These are phyloP conservation scores for Leucosticte australis DNA, from an alignment of 2,113 vertebrate species.

Conservation along the genomic window DNA sequence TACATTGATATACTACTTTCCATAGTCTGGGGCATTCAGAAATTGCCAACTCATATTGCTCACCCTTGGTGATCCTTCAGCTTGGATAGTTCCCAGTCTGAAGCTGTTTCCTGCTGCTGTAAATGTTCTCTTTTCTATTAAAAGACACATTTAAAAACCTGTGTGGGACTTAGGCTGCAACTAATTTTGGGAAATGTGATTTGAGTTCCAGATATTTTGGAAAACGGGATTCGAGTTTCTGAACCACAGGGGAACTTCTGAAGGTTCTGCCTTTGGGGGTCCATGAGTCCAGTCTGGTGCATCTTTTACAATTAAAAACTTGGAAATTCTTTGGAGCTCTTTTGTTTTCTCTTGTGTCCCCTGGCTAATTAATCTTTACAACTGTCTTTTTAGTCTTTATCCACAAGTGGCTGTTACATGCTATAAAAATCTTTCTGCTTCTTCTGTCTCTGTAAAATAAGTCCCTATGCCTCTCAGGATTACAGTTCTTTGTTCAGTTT, in stretches of 20 bases:
- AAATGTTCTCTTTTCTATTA: background rate
- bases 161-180: background rate
- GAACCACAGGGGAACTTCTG: background rate
- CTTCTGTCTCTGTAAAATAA: background rate
- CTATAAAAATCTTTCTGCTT: background rate
- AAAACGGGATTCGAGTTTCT: background rate
- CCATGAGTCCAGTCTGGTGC: background rate
- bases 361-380: background rate
- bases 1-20: background rate
- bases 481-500: background rate
- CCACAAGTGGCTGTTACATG: background rate
- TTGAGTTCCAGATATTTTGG: background rate
- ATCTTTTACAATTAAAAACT: background rate
- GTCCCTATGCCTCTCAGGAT: background rate
- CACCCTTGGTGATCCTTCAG: background rate
- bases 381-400: background rate
- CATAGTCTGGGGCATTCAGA: background rate
- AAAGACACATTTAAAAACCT: background rate
- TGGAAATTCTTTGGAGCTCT: background rate
- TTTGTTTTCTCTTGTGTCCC: background rate
- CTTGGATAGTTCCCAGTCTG: background rate
- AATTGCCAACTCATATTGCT: background rate
- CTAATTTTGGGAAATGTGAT: background rate
- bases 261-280: background rate
- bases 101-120: background rate